Conservation (phyloP, 1,140 invertebrate genomes). For the Eriocheir sinensis region DNA sequence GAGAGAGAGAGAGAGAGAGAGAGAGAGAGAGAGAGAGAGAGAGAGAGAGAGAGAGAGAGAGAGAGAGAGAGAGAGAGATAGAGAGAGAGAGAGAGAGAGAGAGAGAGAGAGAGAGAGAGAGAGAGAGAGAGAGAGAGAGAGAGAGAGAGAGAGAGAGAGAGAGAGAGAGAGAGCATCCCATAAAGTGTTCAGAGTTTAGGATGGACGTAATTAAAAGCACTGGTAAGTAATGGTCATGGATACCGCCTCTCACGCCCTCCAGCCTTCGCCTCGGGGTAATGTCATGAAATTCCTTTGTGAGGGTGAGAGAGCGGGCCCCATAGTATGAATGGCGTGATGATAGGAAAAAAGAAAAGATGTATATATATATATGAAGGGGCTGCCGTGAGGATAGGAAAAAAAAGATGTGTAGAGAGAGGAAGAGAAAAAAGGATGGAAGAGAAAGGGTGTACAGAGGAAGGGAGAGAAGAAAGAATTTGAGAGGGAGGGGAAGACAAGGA, state of each 20-base stretch:
- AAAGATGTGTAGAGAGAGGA: too few species aligned
- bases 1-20: not conserved
- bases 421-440: too few species aligned
- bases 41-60: conserved; percentile 20
- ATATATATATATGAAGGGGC: too few species aligned
- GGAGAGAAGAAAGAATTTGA: not conserved
- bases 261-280: not conserved
- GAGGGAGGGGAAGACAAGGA: not conserved
- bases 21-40: conserved; percentile 3
- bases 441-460: too few species aligned
- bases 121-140: too few species aligned
- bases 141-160: too few species aligned
- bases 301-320: not conserved
- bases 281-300: not conserved
- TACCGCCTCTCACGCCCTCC: not conserved
- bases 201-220: not conserved
- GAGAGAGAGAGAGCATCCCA: not conserved
- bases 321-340: too few species aligned
- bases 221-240: not conserved
- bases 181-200: not conserved
- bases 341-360: too few species aligned
- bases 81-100: conserved; percentile 4
- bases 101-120: not conserved
- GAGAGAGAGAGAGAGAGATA: not conserved
- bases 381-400: too few species aligned